Evolutionary conservation across 2,797 vertebrate genomes (phyloP), one percentile per base, ranked within the genome.

Genomic region (Hybognathus amarus): DNA sequence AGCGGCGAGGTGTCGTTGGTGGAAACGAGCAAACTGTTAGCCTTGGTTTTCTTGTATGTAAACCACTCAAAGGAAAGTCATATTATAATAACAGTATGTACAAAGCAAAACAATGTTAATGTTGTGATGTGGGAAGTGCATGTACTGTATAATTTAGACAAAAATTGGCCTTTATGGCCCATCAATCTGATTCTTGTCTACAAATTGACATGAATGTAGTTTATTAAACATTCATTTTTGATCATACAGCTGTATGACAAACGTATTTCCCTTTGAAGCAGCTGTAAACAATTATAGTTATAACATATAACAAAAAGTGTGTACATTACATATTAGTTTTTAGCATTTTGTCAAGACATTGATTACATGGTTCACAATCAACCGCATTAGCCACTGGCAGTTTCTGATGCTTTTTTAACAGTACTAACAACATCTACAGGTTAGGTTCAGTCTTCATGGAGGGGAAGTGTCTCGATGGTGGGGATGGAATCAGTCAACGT

Each of bases 281-380:
- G 24, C 79, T 71, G 79, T 71, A 71, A 71, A 71, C 56, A n/a
- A 45, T 61, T 38, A 63, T 12, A 61, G 67, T 75, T 6, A 79
- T 50, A 69, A 50, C 47, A 50, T 4, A 45, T 13, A 52, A 69
- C 12, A 56, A 47, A 36, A 47, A 54, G 27, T 27, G 54, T 22
- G 50, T 5, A 52, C 15, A 38, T 52, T 30, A 24, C 27, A 30
- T 45, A 74, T 54, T 52, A 67, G 20, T 54, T 24, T 11, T 45
- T 80, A 71, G 22, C 38, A 73, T 36, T 42, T n/a, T 30, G 50
- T 59, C 27, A 47, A 61, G 27, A 33, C 56, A n/a, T n/a, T 22
- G 24, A 33, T 17, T 50, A 15, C 22, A 20, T 7, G 5, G 5
- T 13, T 74, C 22, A 69, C 4, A 56, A 56, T 56, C 66, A 71